Evolutionary conservation across 2,888 invertebrate genomes (phyloP).

Genomic region (Cantharis rustica): DNA sequence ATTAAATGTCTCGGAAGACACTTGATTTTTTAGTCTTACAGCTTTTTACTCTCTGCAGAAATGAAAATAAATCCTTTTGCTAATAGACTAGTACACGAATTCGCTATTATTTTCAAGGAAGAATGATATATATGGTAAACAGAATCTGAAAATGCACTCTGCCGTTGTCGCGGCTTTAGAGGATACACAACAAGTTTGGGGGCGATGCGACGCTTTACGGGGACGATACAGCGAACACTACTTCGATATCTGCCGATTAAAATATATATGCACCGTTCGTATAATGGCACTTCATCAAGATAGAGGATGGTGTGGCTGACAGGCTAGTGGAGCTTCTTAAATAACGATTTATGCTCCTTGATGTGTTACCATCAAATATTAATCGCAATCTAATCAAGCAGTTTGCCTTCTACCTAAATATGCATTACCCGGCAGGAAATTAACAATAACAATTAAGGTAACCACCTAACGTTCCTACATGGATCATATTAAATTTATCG

Average conservation of each 20-base stretch:
- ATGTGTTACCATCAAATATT: constrained; percentile 42
- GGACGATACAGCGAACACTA: constrained; percentile 47
- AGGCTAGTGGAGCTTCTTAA: constrained; percentile 18
- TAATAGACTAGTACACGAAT: constrained; percentile 62
- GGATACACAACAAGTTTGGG: constrained; percentile 40
- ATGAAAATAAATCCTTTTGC: constrained; percentile 63
- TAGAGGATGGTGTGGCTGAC: constrained; percentile 25
- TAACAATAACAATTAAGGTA: constrained; percentile 55
- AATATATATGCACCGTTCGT: constrained; percentile 39
- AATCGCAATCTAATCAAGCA: constrained; percentile 44
- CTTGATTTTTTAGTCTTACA: constrained; percentile 42
- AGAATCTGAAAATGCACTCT: constrained; percentile 58
- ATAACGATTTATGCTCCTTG: constrained; percentile 37
- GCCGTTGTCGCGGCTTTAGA: constrained; percentile 38
- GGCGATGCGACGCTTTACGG: constrained; percentile 28
- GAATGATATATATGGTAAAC: constrained; percentile 59
- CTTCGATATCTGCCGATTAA: constrained; percentile 47
- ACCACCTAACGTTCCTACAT: constrained; percentile 50
- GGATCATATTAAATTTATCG: constrained; percentile 56
- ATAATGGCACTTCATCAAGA: constrained; percentile 40
- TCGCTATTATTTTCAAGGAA: constrained; percentile 61
- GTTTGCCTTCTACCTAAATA: constrained; percentile 33
- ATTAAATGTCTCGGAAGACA: constrained; percentile 42
- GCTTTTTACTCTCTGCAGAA: constrained; percentile 45
- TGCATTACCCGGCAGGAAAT: constrained; percentile 48